Conservation (phyloP, 2,888 invertebrate species). For the Buathra laborator region DNA sequence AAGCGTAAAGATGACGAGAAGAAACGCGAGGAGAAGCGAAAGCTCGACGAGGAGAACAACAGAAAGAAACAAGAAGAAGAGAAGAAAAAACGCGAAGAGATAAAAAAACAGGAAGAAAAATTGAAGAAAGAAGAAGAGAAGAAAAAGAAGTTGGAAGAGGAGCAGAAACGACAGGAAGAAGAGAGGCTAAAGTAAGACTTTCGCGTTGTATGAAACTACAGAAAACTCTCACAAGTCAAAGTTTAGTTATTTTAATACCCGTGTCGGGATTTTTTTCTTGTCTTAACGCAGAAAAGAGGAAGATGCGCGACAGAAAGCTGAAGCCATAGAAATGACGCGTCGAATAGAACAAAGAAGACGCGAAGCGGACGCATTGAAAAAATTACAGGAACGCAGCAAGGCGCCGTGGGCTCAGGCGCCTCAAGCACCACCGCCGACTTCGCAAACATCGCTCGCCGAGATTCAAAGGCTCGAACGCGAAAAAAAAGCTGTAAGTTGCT, state of each 20-base stretch:
- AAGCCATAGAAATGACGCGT: slow-evolving; percentile 83
- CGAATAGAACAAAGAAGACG: slow-evolving; percentile 85
- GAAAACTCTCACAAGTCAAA: not conserved
- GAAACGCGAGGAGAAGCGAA: slow-evolving; percentile 86
- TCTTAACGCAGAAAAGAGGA: slow-evolving; percentile 78
- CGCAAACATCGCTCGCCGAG: slow-evolving; percentile 86
- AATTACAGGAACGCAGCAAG: slow-evolving; percentile 86
- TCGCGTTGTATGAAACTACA: not conserved
- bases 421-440: slow-evolving; percentile 80
- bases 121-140: slow-evolving; percentile 86
- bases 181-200: slow-evolving; percentile 67
- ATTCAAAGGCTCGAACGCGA: slow-evolving; percentile 87
- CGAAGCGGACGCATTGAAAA: slow-evolving; percentile 85
- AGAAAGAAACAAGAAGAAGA: slow-evolving; percentile 85
- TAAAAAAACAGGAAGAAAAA: slow-evolving; percentile 83
- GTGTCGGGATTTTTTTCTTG: slow-evolving; percentile 30
- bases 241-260: slow-evolving; percentile 33
- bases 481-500: slow-evolving; percentile 84
- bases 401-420: slow-evolving; percentile 88
- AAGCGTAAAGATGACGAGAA: slow-evolving; percentile 86
- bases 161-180: slow-evolving; percentile 83
- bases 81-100: slow-evolving; percentile 83
- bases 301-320: slow-evolving; percentile 78
- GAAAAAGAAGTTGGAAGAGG: slow-evolving; percentile 85
- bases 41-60: slow-evolving; percentile 84